Evolutionary conservation across 2,888 invertebrate species (phyloP).

Genomic region (Dusona sp.): DNA sequence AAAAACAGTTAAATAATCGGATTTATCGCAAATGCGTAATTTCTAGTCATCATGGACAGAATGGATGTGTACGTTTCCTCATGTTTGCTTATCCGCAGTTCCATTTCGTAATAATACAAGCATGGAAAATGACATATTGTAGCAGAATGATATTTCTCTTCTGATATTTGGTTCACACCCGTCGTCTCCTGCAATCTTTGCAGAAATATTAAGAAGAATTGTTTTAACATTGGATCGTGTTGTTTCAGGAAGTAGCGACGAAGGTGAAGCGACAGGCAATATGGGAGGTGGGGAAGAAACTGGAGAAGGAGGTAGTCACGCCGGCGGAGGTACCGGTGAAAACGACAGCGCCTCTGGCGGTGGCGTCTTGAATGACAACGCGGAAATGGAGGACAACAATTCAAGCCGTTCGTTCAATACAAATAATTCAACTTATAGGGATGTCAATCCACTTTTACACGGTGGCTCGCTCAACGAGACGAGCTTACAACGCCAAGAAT

Average conservation of each 20-base stretch:
- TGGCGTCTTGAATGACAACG: constrained; percentile 87
- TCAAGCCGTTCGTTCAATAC: constrained; percentile 69
- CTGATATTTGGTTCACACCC: neutral
- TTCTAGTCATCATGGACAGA: neutral
- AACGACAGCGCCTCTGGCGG: constrained; percentile 81
- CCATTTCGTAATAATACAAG: neutral
- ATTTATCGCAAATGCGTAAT: neutral
- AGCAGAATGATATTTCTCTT: constrained; percentile 20
- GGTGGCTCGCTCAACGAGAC: constrained; percentile 72
- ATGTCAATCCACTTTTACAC: constrained; percentile 74
- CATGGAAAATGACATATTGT: neutral
- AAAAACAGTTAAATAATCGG: too few relatives aligned
- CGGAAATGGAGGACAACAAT: constrained; percentile 73
- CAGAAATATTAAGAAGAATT: constrained; percentile 15
- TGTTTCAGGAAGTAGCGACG: constrained; percentile 84
- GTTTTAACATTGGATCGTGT: constrained; percentile 48
- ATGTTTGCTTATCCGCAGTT: neutral
- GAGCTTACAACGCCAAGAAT: constrained; percentile 67
- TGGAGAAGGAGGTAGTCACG: constrained; percentile 82
- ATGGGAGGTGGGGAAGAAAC: constrained; percentile 79
- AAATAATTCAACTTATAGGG: constrained; percentile 74
- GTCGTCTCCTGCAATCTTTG: constrained; percentile 13
- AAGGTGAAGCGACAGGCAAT: constrained; percentile 85
- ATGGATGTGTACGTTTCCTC: neutral
- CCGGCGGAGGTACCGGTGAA: constrained; percentile 85